phyloP scores from a whole-genome alignment of 2,113 vertebrate genomes.

The Chaetodon trifascialis region DNA sequence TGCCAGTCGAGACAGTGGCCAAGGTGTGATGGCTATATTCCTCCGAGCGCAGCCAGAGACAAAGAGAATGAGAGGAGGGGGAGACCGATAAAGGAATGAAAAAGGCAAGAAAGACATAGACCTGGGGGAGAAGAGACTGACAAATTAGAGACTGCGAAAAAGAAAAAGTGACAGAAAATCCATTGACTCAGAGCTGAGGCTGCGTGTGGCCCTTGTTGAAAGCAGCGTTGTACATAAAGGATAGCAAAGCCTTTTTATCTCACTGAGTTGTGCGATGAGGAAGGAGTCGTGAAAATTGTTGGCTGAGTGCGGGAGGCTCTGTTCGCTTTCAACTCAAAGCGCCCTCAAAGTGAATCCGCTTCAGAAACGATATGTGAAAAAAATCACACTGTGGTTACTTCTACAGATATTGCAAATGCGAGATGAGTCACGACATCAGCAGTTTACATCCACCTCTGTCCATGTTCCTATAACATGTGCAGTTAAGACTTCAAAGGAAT shows the following conservation, averaged over 20 bases:
- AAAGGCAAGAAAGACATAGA: conserved; percentile 44
- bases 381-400: too few species aligned
- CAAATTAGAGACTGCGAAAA: conserved; percentile 65
- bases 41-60: conserved; percentile 5
- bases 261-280: conserved; percentile 47
- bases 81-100: conserved; percentile 44
- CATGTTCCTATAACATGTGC: too few species aligned
- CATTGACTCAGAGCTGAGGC: conserved; percentile 54
- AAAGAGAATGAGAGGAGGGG: conserved; percentile 2
- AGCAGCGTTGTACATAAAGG: conserved; percentile 59
- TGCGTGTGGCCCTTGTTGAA: conserved; percentile 64
- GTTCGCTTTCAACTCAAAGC: conserved; percentile 47
- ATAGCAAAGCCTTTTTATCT: conserved; percentile 66
- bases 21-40: conserved; percentile 48
- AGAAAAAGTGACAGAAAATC: conserved; percentile 69
- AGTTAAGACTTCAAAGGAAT: too few species aligned
- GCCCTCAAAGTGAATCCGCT: conserved; percentile 46
- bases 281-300: conserved; percentile 57
- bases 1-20: conserved; percentile 34
- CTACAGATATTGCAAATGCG: too few species aligned
- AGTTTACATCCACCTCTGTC: too few species aligned
- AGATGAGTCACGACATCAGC: too few species aligned
- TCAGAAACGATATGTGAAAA: conserved; percentile 4
- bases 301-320: conserved; percentile 36
- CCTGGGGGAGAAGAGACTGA: conserved; percentile 46